Evolutionary conservation across 2,797 vertebrate species (phyloP), one percentile per base, ranked within the genome.

Genomic region (Notoglanidium macrostoma): DNA sequence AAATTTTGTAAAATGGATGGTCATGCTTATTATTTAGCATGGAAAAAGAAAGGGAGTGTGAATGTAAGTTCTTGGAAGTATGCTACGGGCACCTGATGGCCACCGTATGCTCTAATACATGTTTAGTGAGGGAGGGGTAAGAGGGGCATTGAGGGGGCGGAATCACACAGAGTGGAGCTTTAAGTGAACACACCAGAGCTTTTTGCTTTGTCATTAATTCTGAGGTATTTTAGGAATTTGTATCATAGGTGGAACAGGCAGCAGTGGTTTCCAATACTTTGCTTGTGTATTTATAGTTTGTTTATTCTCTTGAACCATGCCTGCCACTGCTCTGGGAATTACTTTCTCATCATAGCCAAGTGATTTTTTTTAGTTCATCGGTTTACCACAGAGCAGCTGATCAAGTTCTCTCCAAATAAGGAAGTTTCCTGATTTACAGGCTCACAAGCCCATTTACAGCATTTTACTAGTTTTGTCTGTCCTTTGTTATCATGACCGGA

Each of bases 321-420:
- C n/a, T 83, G 21, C 5, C 10, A 14, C 2, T 55, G 65, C n/a
- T 35, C 46, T 65, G 59, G 55, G 2, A 49, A 9, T 46, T 83
- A 15, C 12, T n/a, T 73, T 74, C 68, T 12, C 54, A 59, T 40
- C 54, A 46, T 2, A 74, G 44, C 5, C 12, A 46, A 68, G 3
- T 46, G 3, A 46, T 46, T 46, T n/a, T n/a, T 73, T 59, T 44
- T 59, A 57, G 23, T 73, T 40, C 51, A 5, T 3, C 44, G 32
- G 12, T 63, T 59, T 73, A n/a, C 5, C 68, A 73, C 19, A 72
- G n/a, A 70, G 29, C 63, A 55, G 54, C 55, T 14, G 83, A 8
- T 72, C 11, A 84, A 59, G 0, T 10, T 44, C 14, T 61, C 9
- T 84, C 83, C 68, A 74, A 49, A 85, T 85, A 85, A 85, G 70